phyloP scores from a whole-genome alignment of 1,140 invertebrate species.

The Drosophila rhopaloa region DNA sequence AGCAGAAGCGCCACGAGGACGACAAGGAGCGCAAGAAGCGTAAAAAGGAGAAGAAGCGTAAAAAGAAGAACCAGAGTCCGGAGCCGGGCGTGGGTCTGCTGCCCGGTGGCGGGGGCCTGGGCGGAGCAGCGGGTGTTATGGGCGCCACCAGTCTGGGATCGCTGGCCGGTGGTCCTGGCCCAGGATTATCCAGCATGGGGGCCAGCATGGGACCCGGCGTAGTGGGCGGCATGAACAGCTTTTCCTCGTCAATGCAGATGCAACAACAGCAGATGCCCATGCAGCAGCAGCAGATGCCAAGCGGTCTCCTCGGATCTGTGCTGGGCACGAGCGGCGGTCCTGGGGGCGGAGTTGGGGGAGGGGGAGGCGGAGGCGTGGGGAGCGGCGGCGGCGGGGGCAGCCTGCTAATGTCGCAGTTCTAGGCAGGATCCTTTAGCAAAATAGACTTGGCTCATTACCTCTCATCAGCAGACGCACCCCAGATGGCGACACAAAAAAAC shows the following conservation, averaged over 20 bases:
- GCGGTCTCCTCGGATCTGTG: constrained; percentile 66
- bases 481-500: constrained; percentile 17
- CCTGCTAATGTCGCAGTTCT: constrained; percentile 75
- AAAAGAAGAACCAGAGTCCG: constrained; percentile 97
- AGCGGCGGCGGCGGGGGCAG: constrained; percentile 62
- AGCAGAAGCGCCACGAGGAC: constrained; percentile 96
- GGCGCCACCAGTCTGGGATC: constrained; percentile 56
- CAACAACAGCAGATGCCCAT: constrained; percentile 68
- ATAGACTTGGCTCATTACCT: constrained; percentile 78
- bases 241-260: constrained; percentile 67
- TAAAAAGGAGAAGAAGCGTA: constrained; percentile 98
- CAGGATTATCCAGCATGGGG: constrained; percentile 53
- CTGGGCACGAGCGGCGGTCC: constrained; percentile 58
- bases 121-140: constrained; percentile 63
- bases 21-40: constrained; percentile 97
- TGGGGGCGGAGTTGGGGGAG: constrained; percentile 49
- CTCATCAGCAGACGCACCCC: constrained; percentile 49
- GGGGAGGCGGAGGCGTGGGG: constrained; percentile 39
- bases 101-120: constrained; percentile 49
- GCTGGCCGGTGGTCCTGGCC: constrained; percentile 34
- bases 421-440: constrained; percentile 72
- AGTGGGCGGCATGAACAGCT: constrained; percentile 62
- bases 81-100: constrained; percentile 88
- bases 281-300: constrained; percentile 72
- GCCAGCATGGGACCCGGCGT: constrained; percentile 37